Evolutionary conservation across 1,140 invertebrate species (phyloP).

Genomic region (Trachelipus rathkii): DNA sequence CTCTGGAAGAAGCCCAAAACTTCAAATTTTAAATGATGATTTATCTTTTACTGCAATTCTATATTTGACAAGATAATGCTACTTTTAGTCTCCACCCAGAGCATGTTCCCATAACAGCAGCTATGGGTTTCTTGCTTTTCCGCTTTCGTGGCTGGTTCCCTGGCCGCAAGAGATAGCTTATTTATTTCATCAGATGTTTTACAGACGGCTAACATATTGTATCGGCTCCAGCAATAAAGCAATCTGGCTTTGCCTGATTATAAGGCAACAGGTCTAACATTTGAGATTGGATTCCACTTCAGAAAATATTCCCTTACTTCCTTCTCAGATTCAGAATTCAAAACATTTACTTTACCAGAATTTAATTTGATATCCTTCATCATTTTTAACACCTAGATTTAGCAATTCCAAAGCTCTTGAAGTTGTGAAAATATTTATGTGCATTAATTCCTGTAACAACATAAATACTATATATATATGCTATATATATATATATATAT

Average conservation of each 20-base stretch:
- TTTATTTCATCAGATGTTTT: conserved; percentile 75
- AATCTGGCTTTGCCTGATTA: conserved; percentile 90
- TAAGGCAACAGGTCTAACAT: conserved; percentile 82
- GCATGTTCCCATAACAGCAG: conserved; percentile 93
- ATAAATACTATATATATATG: no score
- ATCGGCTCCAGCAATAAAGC: conserved; percentile 97
- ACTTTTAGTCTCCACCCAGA: conserved; percentile 96
- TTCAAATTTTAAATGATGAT: conserved; percentile 84
- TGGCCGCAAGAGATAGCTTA: conserved; percentile 61
- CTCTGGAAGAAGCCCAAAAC: conserved; percentile 95
- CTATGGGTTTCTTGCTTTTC: conserved; percentile 86
- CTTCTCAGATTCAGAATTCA: conserved; percentile 69
- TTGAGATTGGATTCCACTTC: conserved; percentile 67
- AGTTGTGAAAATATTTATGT: background rate
- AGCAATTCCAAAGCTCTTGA: background rate
- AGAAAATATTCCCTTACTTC: conserved; percentile 68
- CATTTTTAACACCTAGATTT: background rate
- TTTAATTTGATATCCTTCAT: background rate
- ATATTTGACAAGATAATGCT: conserved; percentile 46
- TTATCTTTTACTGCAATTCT: conserved; percentile 92
- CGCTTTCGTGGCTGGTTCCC: conserved; percentile 69
- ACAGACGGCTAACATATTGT: conserved; percentile 67
- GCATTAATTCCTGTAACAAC: no score
- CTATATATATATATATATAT: no score
- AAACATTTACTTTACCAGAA: conserved; percentile 71